Conservation (phyloP, 2,113 vertebrate species). For the Scytalopus superciliaris region DNA sequence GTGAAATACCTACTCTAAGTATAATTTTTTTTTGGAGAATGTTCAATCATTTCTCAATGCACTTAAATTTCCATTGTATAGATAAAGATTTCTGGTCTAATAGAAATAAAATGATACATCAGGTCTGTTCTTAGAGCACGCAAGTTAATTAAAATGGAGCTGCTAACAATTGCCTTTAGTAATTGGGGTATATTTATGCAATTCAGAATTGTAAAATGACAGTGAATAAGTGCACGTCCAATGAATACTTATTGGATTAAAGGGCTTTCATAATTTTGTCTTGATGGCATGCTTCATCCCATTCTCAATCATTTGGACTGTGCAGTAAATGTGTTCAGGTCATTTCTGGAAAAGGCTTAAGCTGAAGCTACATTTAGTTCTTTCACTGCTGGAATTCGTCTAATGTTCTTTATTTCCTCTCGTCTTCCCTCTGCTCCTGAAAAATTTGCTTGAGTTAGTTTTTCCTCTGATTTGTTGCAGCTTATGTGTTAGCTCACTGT, state of each 20-base stretch:
- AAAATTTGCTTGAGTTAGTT: not conserved
- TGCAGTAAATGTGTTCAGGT: not conserved
- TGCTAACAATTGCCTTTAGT: conserved; percentile 12
- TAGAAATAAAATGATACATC: not conserved
- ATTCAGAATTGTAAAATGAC: not conserved
- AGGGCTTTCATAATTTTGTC: not conserved
- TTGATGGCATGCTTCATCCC: not conserved
- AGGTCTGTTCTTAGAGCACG: not conserved
- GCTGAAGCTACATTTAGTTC: not conserved
- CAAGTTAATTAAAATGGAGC: conserved; percentile 3
- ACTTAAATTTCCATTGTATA: not conserved
- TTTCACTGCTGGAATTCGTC: not conserved
- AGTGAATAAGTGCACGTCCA: not conserved
- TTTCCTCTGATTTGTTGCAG: not conserved
- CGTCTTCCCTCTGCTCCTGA: not conserved
- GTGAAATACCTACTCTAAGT: not conserved
- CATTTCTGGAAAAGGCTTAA: not conserved
- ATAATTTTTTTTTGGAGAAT: not conserved
- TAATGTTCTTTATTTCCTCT: not conserved
- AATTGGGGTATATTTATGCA: not conserved
- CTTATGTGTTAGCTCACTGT: not conserved
- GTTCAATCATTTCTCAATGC: not conserved
- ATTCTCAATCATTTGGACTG: not conserved
- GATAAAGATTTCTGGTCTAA: not conserved
- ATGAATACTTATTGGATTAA: not conserved